Conservation (phyloP, 2,797 vertebrate species). For the Jordanella pulchra region DNA sequence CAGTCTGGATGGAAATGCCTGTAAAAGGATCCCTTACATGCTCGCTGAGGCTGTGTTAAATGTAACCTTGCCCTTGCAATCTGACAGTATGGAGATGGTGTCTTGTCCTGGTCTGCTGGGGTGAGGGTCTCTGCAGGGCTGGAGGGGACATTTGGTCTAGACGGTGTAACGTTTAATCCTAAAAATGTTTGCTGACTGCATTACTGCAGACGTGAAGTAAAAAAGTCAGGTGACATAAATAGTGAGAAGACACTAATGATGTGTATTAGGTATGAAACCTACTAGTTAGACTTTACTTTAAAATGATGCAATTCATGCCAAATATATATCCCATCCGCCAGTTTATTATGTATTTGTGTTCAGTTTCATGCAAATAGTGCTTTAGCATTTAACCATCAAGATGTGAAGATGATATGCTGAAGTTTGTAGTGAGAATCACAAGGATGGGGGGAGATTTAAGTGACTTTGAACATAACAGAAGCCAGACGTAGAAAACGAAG, state of each 20-base stretch:
- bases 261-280: background rate
- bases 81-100: constrained; percentile 29
- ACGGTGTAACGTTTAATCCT: constrained; percentile 47
- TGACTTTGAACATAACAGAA: background rate
- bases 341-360: background rate
- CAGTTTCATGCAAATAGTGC: background rate
- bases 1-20: constrained; percentile 61
- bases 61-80: constrained; percentile 70
- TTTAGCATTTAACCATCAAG: background rate
- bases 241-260: constrained; percentile 35
- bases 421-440: background rate
- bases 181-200: constrained; percentile 62
- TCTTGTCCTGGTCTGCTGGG: constrained; percentile 34
- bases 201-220: constrained; percentile 53
- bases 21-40: constrained; percentile 65
- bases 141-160: constrained; percentile 62
- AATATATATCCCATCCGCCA: no score
- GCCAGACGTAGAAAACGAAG: no score
- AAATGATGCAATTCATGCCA: background rate
- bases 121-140: constrained; percentile 34
- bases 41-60: constrained; percentile 65
- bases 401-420: background rate
- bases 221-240: constrained; percentile 52
- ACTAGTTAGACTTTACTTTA: background rate
- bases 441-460: background rate